Conservation (phyloP, 2,797 vertebrate genomes). For the Hypotaenidia philippensis region DNA sequence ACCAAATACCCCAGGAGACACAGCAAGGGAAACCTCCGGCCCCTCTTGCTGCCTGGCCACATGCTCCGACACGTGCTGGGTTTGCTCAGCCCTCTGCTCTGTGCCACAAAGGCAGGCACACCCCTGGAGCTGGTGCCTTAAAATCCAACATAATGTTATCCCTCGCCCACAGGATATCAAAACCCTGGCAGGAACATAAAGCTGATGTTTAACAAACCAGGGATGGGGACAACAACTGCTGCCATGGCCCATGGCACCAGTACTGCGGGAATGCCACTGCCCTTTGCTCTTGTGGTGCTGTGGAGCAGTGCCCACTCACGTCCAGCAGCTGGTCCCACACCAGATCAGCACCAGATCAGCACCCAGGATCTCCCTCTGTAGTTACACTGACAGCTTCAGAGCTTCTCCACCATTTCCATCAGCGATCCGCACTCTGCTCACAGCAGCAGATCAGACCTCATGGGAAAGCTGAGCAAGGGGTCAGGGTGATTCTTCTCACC, state of each 20-base stretch:
- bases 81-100: not conserved
- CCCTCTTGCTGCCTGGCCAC: rapidly evolving
- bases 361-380: not conserved
- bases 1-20: not conserved
- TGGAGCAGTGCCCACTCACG: rapidly evolving
- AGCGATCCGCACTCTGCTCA: not conserved
- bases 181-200: not conserved
- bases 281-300: rapidly evolving
- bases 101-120: rapidly evolving
- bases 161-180: rapidly evolving
- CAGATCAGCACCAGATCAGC: too few species aligned
- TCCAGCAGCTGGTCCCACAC: not conserved
- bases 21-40: not conserved
- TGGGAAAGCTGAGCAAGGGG: rapidly evolving
- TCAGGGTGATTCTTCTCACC: not conserved
- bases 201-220: not conserved
- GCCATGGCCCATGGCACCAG: rapidly evolving
- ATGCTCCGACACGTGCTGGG: rapidly evolving
- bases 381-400: not conserved
- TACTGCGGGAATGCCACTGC: rapidly evolving
- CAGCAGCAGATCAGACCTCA: not conserved
- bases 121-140: not conserved
- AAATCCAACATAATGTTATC: rapidly evolving
- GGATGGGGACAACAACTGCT: not conserved
- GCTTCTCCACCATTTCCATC: not conserved